Evolutionary conservation across 1,140 invertebrate genomes (phyloP).

Genomic region (Penaeus japonicus): DNA sequence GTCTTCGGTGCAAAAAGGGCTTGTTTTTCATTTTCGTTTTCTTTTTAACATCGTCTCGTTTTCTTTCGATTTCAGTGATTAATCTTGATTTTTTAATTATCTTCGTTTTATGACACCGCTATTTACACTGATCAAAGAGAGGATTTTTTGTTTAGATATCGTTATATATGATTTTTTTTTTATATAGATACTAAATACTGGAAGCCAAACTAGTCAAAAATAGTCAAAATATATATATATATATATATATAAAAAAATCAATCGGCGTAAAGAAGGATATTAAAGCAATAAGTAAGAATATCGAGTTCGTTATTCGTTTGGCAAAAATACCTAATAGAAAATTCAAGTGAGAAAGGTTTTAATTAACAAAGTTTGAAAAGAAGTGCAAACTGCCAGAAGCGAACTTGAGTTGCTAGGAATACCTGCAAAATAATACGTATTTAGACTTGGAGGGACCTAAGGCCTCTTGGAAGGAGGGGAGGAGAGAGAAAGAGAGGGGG

Average conservation of each 20-base stretch:
- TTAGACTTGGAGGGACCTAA: not conserved
- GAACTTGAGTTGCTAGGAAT: not conserved
- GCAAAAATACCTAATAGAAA: not conserved
- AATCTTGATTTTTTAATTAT: too few relatives aligned
- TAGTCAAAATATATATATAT: not conserved
- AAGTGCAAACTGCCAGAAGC: constrained; percentile 22
- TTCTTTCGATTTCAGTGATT: too few relatives aligned
- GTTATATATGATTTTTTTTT: not conserved
- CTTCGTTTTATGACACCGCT: too few relatives aligned
- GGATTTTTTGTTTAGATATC: not conserved
- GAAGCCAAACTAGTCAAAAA: too few relatives aligned
- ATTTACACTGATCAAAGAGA: too few relatives aligned
- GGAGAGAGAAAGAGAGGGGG: not conserved
- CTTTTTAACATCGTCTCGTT: too few relatives aligned
- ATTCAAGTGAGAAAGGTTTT: constrained; percentile 44
- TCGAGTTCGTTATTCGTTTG: not conserved
- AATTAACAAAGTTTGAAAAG: constrained; percentile 47
- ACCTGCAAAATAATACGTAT: not conserved
- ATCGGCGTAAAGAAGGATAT: too few relatives aligned
- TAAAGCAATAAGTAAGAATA: too few relatives aligned
- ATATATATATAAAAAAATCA: not conserved
- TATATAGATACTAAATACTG: too few relatives aligned
- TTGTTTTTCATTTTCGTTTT: too few relatives aligned
- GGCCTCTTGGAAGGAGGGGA: not conserved
- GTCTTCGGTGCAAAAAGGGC: too few relatives aligned